Conservation (phyloP, 2,888 invertebrate genomes). For the Apotomis turbidana region DNA sequence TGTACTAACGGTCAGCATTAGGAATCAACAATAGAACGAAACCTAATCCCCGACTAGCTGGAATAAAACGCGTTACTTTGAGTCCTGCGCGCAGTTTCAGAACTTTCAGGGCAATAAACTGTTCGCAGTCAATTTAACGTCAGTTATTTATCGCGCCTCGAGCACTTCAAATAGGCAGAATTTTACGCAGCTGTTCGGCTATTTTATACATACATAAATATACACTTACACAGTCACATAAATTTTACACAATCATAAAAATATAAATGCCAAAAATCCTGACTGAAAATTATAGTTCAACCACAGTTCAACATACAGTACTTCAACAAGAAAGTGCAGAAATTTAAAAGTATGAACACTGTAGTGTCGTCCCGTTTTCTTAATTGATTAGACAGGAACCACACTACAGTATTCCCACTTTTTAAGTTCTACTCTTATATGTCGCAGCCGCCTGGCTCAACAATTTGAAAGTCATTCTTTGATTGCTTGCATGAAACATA, state of each 20-base stretch:
- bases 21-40: constrained; percentile 30
- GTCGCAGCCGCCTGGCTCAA: too few species aligned
- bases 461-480: too few species aligned
- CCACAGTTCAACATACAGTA: too few species aligned
- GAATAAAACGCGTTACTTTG: constrained; percentile 58
- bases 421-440: too few species aligned
- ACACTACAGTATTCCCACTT: too few species aligned
- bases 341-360: too few species aligned
- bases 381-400: too few species aligned
- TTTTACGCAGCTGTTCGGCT: constrained; percentile 37
- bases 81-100: constrained; percentile 64
- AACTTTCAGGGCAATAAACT: constrained; percentile 73
- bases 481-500: too few species aligned
- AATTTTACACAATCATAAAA: background rate
- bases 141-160: constrained; percentile 76
- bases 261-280: background rate
- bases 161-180: constrained; percentile 58
- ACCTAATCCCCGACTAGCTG: constrained; percentile 35
- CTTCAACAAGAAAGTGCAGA: too few species aligned
- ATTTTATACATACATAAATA: background rate
- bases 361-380: too few species aligned
- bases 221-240: background rate
- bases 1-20: constrained; percentile 22
- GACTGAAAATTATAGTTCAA: too few species aligned
- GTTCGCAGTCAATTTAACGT: constrained; percentile 80